Base-by-base conservation (phyloP, 2,888 invertebrate genomes). In the Neocrepidodera transversa region DNA sequence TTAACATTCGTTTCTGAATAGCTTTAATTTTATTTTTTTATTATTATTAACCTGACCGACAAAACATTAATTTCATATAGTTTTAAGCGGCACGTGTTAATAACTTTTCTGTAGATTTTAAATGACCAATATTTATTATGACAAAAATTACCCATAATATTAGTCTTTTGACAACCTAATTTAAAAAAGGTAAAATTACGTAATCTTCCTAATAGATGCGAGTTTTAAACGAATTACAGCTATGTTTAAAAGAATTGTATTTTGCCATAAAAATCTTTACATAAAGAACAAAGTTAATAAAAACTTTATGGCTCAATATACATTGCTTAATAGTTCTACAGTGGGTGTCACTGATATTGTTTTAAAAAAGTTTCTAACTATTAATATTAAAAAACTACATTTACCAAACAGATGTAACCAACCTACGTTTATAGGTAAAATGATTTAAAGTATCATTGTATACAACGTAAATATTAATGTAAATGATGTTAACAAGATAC, bases 401-500 rank as follows among this genome's bases (percentile, higher is more conserved):
- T 16, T 32, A 13, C 7, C 5, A 42, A 23, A 23, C 42, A 42
- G 20, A 20, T 42, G 18, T 10, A 20, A 18, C 18, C 42, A 42
- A 10, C 42, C 42, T 42, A 42, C 42, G 13, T 42, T 42, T 40
- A 40, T 18, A 14, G 28, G 5, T 8, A 16, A 10, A 10, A 16
- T 40, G 8, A 20, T 42, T 20, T 42, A 2, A 13, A 32, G 8
- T 40, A 16, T 40, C 16, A 26, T 26, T 45, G 45, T 45, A 11
- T 45, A n/a, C 26, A 13, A n/a, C 13, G 18, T 45, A 45, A 45
- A 42, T 42, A 42, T 42, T 20, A 42, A 20, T 42, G 18, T 42
- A 42, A 20, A 42, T 18, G 42, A 42, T 42, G 42, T 18, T 20
- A 20, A 3, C 13, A 13, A 10, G 13, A 26, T 45, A 1, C 6